Percentiles rank a stretch among this genome's conserved stretches.
Evolutionary conservation across 2,113 vertebrate species (phyloP).

Genomic region (Balaenoptera acutorostrata): DNA sequence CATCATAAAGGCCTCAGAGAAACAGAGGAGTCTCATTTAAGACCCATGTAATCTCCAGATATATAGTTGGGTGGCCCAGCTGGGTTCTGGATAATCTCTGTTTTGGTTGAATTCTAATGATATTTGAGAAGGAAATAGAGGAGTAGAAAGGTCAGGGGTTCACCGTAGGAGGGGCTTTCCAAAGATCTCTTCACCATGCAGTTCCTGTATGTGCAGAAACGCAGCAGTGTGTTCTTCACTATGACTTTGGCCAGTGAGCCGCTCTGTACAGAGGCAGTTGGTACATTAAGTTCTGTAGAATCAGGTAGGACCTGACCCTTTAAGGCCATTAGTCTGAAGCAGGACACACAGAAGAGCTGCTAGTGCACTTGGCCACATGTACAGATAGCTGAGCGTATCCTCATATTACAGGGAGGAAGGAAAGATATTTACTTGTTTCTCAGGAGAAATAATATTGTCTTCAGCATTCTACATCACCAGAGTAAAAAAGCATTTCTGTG

Average conservation of each 20-base stretch:
- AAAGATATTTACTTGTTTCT: constrained; percentile 6
- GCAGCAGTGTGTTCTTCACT: not conserved
- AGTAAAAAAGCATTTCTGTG: not conserved
- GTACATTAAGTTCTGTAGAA: not conserved
- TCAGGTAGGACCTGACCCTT: not conserved
- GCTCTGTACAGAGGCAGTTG: not conserved
- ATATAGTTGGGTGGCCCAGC: not conserved
- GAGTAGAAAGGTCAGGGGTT: not conserved
- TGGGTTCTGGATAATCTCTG: not conserved
- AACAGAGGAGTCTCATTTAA: not conserved
- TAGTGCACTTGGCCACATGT: not conserved
- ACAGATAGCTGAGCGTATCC: not conserved
- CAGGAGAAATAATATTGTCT: not conserved
- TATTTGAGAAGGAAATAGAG: not conserved
- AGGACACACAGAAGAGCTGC: not conserved
- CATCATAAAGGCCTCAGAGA: not conserved
- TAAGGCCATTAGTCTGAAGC: not conserved
- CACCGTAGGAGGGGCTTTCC: not conserved
- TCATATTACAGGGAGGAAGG: not conserved
- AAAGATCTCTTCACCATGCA: not conserved
- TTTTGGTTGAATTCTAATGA: not conserved
- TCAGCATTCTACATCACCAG: not conserved
- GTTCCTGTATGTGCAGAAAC: not conserved
- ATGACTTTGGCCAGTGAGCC: not conserved
- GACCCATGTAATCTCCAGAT: not conserved